Conservation (phyloP, 1,140 invertebrate species). For the Drosophila punjabiensis region DNA sequence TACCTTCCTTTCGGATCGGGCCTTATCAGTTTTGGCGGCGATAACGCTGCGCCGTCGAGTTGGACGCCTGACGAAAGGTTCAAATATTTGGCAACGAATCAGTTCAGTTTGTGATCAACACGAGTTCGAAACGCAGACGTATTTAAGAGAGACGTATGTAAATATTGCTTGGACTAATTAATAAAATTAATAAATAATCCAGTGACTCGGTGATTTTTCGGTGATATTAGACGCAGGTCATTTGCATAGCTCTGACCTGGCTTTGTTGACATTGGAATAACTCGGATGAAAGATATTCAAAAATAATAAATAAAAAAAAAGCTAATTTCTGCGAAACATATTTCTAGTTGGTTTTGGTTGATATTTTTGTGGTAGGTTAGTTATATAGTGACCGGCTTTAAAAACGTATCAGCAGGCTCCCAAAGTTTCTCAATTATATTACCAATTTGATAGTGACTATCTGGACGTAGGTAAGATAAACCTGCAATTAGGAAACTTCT, state of each 20-base stretch:
- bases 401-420: slow-evolving; percentile 17
- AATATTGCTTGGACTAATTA: slow-evolving; percentile 56
- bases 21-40: slow-evolving; percentile 48
- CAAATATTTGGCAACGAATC: slow-evolving; percentile 52
- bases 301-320: slow-evolving; percentile 13
- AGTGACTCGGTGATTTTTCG: slow-evolving; percentile 32
- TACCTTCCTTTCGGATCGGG: slow-evolving; percentile 34
- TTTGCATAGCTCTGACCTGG: slow-evolving; percentile 56
- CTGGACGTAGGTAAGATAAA: slow-evolving; percentile 30
- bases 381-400: slow-evolving; percentile 39
- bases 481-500: not conserved
- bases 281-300: not conserved
- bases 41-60: slow-evolving; percentile 29
- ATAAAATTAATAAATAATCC: slow-evolving; percentile 50
- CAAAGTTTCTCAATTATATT: slow-evolving; percentile 10
- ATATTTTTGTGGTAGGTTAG: slow-evolving; percentile 49
- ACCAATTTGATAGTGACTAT: slow-evolving; percentile 17
- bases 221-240: slow-evolving; percentile 10
- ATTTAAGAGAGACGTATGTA: slow-evolving; percentile 40
- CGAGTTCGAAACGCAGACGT: slow-evolving; percentile 28
- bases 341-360: slow-evolving; percentile 25
- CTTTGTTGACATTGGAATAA: slow-evolving; percentile 64
- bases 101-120: slow-evolving; percentile 47
- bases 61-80: slow-evolving; percentile 17
- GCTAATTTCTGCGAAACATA: slow-evolving; percentile 1